A percentile compares a stretch with the other conserved stretches of the same genome.
Conservation (phyloP, 2,113 vertebrate genomes). For the Xyliphius kryptos region DNA sequence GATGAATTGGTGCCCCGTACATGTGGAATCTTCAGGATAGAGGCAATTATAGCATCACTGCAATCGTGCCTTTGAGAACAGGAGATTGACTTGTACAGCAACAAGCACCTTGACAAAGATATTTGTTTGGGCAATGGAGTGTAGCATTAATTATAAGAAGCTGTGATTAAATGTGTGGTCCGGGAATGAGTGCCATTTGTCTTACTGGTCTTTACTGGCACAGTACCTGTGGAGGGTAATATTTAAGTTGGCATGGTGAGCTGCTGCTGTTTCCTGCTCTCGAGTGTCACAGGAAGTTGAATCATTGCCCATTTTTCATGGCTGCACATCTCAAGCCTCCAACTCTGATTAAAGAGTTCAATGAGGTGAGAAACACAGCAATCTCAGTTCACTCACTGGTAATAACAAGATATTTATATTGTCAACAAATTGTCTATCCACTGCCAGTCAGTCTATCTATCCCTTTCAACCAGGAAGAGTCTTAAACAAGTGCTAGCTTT, state of each 20-base stretch:
- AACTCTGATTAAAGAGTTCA: slow-evolving; percentile 27
- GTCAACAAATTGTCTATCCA: background rate
- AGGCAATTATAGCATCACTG: slow-evolving; percentile 75
- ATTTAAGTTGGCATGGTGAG: slow-evolving; percentile 47
- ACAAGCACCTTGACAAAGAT: slow-evolving; percentile 73
- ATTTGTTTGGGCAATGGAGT: slow-evolving; percentile 74
- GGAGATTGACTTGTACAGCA: slow-evolving; percentile 66
- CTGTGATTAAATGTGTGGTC: slow-evolving; percentile 64
- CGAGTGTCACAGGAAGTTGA: slow-evolving; percentile 40
- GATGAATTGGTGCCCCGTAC: slow-evolving; percentile 62
- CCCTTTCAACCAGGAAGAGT: too few species aligned
- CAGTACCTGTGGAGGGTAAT: slow-evolving; percentile 50
- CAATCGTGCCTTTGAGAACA: slow-evolving; percentile 72
- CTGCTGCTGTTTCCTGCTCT: slow-evolving; percentile 43
- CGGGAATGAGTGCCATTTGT: slow-evolving; percentile 66
- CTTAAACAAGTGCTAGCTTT: too few species aligned
- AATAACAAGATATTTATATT: too few species aligned
- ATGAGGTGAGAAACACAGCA: slow-evolving; percentile 28
- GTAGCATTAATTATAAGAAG: slow-evolving; percentile 71
- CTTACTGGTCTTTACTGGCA: slow-evolving; percentile 57
- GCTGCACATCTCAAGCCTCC: slow-evolving; percentile 21
- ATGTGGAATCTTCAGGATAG: slow-evolving; percentile 65
- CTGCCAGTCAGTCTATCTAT: too few species aligned
- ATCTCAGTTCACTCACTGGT: too few species aligned
- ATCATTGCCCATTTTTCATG: slow-evolving; percentile 30